Percentiles rank a stretch among this genome's conserved stretches.
These are phyloP conservation scores for Anolis carolinensis DNA, from an alignment of 2,113 vertebrate genomes.

Conservation along the genomic window DNA sequence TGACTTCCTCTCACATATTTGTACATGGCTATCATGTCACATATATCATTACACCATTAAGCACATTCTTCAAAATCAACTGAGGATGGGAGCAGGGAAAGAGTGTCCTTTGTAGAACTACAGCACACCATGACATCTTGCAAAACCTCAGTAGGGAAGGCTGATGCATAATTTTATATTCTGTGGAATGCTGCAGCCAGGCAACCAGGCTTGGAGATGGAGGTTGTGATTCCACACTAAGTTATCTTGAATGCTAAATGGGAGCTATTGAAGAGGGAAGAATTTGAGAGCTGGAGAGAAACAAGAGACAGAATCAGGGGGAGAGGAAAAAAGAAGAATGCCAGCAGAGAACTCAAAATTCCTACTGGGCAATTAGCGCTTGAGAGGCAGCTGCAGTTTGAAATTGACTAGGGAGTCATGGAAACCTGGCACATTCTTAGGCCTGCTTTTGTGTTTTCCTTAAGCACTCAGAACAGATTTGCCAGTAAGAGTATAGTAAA, in stretches of 20 bases:
- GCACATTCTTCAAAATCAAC: not conserved
- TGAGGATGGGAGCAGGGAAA: not conserved
- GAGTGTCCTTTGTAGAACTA: not conserved
- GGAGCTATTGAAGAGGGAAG: conserved; percentile 32
- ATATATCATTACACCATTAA: not conserved
- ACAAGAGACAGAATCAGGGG: conserved; percentile 1
- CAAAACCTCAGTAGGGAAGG: conserved; percentile 12
- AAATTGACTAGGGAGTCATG: conserved; percentile 13
- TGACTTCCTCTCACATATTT: no score
- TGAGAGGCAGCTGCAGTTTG: conserved; percentile 10
- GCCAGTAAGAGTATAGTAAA: conserved; percentile 13
- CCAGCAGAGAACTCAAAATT: not conserved
- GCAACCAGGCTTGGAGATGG: not conserved
- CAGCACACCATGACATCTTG: conserved; percentile 21
- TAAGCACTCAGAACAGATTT: conserved; percentile 25
- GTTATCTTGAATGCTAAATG: not conserved
- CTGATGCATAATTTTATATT: conserved; percentile 35
- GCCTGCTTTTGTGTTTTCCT: conserved; percentile 5
- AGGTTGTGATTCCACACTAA: conserved; percentile 11
- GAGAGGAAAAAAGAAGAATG: conserved; percentile 5
- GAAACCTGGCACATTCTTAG: conserved; percentile 25
- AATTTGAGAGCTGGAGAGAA: conserved; percentile 19
- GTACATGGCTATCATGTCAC: no score
- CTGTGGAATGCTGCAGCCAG: conserved; percentile 20
- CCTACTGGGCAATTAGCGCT: not conserved